Conservation (phyloP, 2,888 invertebrate species). For the Drosophila nr. perissopoda region DNA sequence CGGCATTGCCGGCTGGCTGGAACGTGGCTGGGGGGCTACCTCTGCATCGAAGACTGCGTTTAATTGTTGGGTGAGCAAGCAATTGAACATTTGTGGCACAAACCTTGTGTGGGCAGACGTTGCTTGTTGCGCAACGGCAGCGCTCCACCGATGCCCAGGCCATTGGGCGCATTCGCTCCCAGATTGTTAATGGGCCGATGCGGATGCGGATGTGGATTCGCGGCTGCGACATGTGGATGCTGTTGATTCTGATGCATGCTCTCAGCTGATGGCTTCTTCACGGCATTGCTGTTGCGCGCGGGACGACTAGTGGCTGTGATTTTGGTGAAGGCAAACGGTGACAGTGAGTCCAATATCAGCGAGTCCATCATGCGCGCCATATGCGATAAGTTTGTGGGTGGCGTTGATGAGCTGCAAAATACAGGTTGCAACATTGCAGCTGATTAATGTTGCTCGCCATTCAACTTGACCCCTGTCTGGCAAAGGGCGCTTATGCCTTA, state of each 20-base stretch:
- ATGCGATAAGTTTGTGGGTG: constrained; percentile 87
- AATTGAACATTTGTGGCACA: constrained; percentile 22
- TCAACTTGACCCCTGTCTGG: constrained; percentile 57
- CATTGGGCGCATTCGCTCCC: constrained; percentile 68
- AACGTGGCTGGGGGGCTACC: constrained; percentile 85
- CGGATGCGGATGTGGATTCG: constrained; percentile 45
- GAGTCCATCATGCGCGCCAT: constrained; percentile 92
- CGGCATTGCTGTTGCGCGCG: constrained; percentile 61
- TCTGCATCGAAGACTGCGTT: constrained; percentile 80
- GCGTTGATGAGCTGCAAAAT: constrained; percentile 86
- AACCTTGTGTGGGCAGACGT: constrained; percentile 85
- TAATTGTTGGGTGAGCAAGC: constrained; percentile 60
- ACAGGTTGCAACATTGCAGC: not conserved
- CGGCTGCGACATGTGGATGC: constrained; percentile 18
- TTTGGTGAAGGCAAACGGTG: constrained; percentile 89
- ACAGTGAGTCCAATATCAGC: constrained; percentile 88
- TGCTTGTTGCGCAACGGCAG: constrained; percentile 75
- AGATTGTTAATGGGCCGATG: constrained; percentile 69
- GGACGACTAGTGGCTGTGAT: constrained; percentile 87
- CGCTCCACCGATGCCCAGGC: constrained; percentile 67
- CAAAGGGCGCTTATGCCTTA: constrained; percentile 66
- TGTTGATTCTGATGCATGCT: constrained; percentile 30
- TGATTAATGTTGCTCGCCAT: constrained; percentile 30
- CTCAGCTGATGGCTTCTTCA: constrained; percentile 58
- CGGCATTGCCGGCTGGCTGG: constrained; percentile 67